These are phyloP conservation scores for Microcebus murinus DNA, from an alignment of 2,113 vertebrate species.

Conservation along the genomic window DNA sequence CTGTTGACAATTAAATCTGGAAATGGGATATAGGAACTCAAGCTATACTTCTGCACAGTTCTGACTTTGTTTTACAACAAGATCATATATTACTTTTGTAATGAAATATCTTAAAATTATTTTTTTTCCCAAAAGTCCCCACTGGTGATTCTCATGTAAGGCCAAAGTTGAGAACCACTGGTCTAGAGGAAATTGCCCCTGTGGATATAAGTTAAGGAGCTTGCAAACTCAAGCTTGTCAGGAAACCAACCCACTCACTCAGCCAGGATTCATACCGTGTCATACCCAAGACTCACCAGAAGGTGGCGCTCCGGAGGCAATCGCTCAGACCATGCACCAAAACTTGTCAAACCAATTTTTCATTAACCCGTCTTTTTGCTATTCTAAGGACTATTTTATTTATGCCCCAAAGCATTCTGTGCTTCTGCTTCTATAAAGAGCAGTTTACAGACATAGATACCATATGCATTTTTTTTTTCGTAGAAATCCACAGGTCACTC, in stretches of 20 bases:
- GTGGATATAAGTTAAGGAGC: not conserved
- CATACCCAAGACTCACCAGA: not conserved
- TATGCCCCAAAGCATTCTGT: not conserved
- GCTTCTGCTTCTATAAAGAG: not conserved
- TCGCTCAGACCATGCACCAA: not conserved
- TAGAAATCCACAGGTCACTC: not conserved
- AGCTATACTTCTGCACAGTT: not conserved
- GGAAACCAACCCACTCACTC: not conserved
- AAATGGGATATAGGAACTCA: not conserved
- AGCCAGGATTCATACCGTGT: not conserved
- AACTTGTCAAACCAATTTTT: constrained; percentile 48
- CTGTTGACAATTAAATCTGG: not conserved
- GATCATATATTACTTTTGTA: not conserved
- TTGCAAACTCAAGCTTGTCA: not conserved
- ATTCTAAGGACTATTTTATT: not conserved
- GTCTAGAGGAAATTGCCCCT: not conserved
- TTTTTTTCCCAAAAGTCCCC: not conserved
- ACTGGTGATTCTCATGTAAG: not conserved
- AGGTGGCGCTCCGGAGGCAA: constrained; percentile 48
- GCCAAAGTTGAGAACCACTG: not conserved
- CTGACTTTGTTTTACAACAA: not conserved
- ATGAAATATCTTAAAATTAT: not conserved
- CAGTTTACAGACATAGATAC: not conserved
- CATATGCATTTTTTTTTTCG: not conserved
- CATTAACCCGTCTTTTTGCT: not conserved